Conservation (phyloP, 2,113 vertebrate genomes). For the Lasiurus cinereus region DNA sequence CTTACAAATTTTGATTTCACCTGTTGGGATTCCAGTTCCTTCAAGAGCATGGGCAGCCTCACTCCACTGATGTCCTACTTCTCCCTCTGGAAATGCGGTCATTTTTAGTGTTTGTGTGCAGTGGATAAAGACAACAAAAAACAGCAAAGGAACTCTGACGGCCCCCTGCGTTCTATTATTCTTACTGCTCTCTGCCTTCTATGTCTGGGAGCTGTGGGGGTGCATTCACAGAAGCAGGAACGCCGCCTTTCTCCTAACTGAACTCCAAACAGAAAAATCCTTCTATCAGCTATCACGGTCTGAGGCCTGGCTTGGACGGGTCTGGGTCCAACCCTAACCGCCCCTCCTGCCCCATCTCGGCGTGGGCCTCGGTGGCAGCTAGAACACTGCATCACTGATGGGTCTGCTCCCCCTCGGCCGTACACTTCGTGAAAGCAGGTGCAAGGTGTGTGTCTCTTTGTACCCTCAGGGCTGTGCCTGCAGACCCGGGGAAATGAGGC, state of each 20-base stretch:
- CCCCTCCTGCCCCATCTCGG: not conserved
- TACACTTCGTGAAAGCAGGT: not conserved
- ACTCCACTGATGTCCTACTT: not conserved
- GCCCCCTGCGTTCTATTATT: not conserved
- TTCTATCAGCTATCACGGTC: not conserved
- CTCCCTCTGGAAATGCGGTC: not conserved
- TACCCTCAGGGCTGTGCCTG: not conserved
- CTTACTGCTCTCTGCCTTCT: not conserved
- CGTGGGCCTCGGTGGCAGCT: not conserved
- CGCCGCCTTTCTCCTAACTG: not conserved
- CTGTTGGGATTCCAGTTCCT: slow-evolving; percentile 6
- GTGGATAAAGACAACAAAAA: slow-evolving; percentile 4
- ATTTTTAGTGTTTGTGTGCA: not conserved
- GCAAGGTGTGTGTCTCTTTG: not conserved
- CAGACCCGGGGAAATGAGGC: not conserved
- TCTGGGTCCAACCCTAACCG: not conserved
- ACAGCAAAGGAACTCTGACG: not conserved
- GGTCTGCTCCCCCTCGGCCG: not conserved
- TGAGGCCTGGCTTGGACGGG: not conserved
- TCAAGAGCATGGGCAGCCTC: not conserved
- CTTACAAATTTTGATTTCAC: not conserved
- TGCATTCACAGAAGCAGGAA: not conserved
- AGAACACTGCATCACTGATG: not conserved
- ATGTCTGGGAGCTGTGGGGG: not conserved
- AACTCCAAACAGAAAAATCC: not conserved